Evolutionary conservation across 2,113 vertebrate species (phyloP).

Genomic region (Stegostoma tigrinum): DNA sequence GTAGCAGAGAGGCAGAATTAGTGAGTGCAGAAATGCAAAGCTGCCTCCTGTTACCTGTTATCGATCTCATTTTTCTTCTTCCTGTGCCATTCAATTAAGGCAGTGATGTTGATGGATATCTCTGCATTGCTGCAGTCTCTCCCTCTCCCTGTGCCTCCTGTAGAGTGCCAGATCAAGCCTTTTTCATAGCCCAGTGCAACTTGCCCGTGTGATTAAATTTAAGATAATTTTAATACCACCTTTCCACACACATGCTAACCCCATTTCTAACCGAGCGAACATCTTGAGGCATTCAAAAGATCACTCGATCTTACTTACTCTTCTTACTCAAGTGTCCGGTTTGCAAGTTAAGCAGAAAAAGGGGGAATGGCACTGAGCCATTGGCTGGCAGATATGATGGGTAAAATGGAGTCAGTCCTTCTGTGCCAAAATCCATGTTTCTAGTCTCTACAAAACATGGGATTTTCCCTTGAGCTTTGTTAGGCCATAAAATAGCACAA

Average conservation of each 20-base stretch:
- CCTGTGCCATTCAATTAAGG: slow-evolving; percentile 72
- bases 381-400: too few species aligned
- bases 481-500: background rate
- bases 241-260: background rate
- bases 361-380: too few species aligned
- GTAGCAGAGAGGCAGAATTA: slow-evolving; percentile 59
- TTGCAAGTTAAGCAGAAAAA: too few species aligned
- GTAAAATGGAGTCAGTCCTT: background rate
- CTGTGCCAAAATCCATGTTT: too few species aligned
- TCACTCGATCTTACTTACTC: too few species aligned
- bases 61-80: slow-evolving; percentile 55
- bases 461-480: background rate
- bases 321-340: too few species aligned
- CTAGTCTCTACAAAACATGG: background rate
- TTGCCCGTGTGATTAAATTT: slow-evolving; percentile 61
- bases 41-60: slow-evolving; percentile 68
- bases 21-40: slow-evolving; percentile 69
- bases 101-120: slow-evolving; percentile 68
- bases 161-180: slow-evolving; percentile 52
- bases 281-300: background rate
- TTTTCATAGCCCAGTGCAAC: slow-evolving; percentile 52
- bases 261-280: background rate
- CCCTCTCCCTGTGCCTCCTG: slow-evolving; percentile 50
- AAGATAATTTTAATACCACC: slow-evolving; percentile 44
- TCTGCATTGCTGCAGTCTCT: slow-evolving; percentile 51